These are phyloP conservation scores for Oreochromis aureus DNA, from an alignment of 2,113 vertebrate species.

Conservation along the genomic window DNA sequence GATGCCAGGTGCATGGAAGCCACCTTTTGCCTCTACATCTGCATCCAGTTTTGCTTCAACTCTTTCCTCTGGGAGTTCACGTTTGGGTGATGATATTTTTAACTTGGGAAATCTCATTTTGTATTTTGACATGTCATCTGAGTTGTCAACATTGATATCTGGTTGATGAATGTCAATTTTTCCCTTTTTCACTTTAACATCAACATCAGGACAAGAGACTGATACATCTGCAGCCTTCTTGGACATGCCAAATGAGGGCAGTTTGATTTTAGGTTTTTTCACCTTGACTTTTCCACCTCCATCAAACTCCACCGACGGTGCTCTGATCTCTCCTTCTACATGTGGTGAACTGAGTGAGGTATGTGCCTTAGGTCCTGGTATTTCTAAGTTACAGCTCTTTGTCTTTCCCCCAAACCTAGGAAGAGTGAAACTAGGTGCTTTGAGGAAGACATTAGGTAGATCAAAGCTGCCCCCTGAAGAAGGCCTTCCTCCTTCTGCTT, in stretches of 20 bases:
- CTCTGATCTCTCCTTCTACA: conserved; percentile 41
- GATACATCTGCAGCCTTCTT: conserved; percentile 60
- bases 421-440: conserved; percentile 72
- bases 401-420: conserved; percentile 75
- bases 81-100: conserved; percentile 59
- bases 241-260: conserved; percentile 73
- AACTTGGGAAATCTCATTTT: conserved; percentile 71
- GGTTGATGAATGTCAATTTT: conserved; percentile 30
- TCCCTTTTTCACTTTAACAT: conserved; percentile 46
- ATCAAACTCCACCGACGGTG: conserved; percentile 57
- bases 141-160: conserved; percentile 34
- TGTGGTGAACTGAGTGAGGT: conserved; percentile 31
- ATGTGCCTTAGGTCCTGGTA: conserved; percentile 43
- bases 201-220: conserved; percentile 48
- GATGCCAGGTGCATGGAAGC: conserved; percentile 52
- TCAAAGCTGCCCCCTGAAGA: conserved; percentile 70
- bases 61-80: conserved; percentile 33
- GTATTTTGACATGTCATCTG: conserved; percentile 49
- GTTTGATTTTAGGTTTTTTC: conserved; percentile 76
- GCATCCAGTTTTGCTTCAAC: conserved; percentile 28
- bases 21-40: conserved; percentile 27
- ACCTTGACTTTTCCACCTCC: conserved; percentile 59
- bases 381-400: conserved; percentile 42
- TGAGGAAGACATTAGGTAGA: conserved; percentile 65
- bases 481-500: conserved; percentile 61